Percentiles rank a stretch among this genome's conserved stretches.
phyloP scores from a whole-genome alignment of 2,113 vertebrate species.

The Lichenostomus cassidix region DNA sequence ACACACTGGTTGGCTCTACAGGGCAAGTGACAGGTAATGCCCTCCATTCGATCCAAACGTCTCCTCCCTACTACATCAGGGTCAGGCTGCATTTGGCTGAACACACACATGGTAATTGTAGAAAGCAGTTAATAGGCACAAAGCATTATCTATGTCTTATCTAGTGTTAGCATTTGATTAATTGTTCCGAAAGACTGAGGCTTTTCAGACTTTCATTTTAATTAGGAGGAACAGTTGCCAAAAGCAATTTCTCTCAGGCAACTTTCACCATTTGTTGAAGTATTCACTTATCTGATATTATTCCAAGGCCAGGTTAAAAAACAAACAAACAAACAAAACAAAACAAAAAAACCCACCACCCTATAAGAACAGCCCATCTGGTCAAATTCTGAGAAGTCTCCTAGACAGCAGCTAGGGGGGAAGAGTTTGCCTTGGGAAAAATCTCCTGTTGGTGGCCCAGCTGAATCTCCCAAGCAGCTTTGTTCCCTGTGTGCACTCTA shows the following conservation, averaged over 20 bases:
- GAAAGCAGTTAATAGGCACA: constrained; percentile 8
- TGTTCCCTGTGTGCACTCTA: background rate
- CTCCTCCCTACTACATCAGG: background rate
- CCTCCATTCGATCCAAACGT: background rate
- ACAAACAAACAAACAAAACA: background rate
- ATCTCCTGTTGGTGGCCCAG: background rate
- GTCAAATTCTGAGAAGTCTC: background rate
- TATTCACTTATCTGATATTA: constrained; percentile 22
- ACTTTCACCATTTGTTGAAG: background rate
- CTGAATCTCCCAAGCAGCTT: background rate
- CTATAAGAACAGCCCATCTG: background rate
- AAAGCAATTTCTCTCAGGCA: constrained; percentile 15
- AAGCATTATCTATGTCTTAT: constrained; percentile 44
- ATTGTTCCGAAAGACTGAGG: constrained; percentile 17
- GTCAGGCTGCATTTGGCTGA: background rate
- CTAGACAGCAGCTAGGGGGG: background rate
- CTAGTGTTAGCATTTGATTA: constrained; percentile 24
- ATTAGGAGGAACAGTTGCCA: constrained; percentile 36
- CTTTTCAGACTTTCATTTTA: constrained; percentile 24
- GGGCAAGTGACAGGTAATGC: background rate
- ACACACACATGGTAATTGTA: background rate
- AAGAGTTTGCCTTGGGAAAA: background rate
- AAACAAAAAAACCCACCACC: background rate
- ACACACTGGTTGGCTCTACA: background rate
- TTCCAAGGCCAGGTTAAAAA: background rate